Base-by-base conservation (phyloP, 2,888 invertebrate genomes). In the Lasioglossum lativentre region DNA sequence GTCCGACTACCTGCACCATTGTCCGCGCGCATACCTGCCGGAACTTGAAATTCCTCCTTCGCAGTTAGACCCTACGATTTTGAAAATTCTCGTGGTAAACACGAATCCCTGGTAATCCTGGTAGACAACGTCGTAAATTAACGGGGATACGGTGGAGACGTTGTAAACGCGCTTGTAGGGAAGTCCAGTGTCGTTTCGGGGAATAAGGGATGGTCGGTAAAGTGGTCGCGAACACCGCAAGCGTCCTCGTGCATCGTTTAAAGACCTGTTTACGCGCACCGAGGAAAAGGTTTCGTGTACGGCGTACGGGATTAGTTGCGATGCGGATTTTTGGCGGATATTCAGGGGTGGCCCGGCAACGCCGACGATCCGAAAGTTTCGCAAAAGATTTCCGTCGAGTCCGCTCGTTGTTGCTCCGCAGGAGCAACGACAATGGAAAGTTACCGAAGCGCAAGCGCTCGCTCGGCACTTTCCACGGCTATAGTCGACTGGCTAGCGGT, bases 391-490 rank as follows among this genome's bases (percentile, higher is more conserved):
- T 72, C 19, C 72, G 72, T 74, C 38, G 85, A 87, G 76, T 89
- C 77, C 76, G 77, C 73, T 83, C 83, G 80, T 83, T 89, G 59
- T 77, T 76, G 47, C 47, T 63, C 52, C 56, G 74, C 72, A 83
- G 75, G 80, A 86, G 75, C 74, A 80, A 77, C 82, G 83, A 85
- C 85, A 85, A 88, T 91, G 92, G 92, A 92, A 92, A 92, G 92
- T 92, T 91, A 91, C 91, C 88, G 90, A 87, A 86, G 90, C 89
- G 80, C 86, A 84, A 85, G 88, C 91, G 90, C 88, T 87, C 86
- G 89, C 87, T 91, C 85, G 90, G 91, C 90, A 92, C 92, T 92
- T 93, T 92, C 91, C 92, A 92, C 91, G 88, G 91, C 89, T 89
- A 92, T 86, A 90, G 80, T 82, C 89, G 87, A 88, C 87, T 86